These are phyloP conservation scores for Raja brachyura DNA, from an alignment of 2,113 vertebrate genomes.

Conservation along the genomic window DNA sequence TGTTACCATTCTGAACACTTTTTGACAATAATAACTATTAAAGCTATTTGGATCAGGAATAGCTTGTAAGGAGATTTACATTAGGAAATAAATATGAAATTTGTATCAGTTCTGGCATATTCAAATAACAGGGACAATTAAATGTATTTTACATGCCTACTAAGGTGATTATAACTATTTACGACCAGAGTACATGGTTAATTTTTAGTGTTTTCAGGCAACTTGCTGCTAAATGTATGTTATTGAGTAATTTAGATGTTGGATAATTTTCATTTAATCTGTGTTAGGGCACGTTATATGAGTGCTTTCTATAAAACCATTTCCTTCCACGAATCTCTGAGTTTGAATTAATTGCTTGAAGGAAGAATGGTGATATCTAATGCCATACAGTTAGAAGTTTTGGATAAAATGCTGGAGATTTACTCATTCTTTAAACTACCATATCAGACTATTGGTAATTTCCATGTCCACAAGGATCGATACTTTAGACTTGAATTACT, in stretches of 20 bases:
- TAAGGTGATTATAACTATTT: not conserved
- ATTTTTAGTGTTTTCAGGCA: not conserved
- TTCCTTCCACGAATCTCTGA: not conserved
- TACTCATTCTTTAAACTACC: not conserved
- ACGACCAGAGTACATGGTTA: not conserved
- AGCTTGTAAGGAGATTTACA: not conserved
- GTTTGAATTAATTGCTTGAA: not conserved
- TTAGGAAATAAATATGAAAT: not conserved
- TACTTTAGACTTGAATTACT: not conserved
- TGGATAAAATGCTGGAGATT: not conserved
- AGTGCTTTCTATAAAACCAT: not conserved
- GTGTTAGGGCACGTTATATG: too few relatives aligned
- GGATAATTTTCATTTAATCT: not conserved
- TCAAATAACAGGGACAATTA: not conserved
- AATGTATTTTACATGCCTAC: not conserved
- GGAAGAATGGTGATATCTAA: not conserved
- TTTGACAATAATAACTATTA: not conserved
- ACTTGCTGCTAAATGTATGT: not conserved
- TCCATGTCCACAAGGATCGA: not conserved
- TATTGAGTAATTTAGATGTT: not conserved
- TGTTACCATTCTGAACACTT: not conserved
- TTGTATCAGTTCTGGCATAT: not conserved
- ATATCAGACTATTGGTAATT: not conserved
- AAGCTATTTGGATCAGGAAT: not conserved
- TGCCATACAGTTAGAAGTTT: not conserved